Percentiles rank a stretch among this genome's conserved stretches.
Evolutionary conservation across 2,888 invertebrate species (phyloP).

Genomic region (Spilosoma lubricipeda): DNA sequence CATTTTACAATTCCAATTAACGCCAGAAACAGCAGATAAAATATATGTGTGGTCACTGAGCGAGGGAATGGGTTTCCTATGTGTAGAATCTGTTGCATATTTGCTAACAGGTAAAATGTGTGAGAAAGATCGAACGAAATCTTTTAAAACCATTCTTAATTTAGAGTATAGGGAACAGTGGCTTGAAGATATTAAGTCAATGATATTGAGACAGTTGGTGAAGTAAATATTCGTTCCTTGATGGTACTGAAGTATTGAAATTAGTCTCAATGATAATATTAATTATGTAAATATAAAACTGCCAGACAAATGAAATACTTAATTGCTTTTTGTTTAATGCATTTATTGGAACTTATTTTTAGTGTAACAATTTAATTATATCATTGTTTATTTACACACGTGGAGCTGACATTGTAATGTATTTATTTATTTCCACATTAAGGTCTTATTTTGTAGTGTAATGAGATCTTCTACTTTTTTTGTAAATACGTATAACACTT

Average conservation of each 20-base stretch:
- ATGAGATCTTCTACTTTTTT: neutral
- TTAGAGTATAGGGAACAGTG: conserved; percentile 85
- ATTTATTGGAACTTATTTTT: conserved; percentile 16
- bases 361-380: neutral
- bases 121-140: conserved; percentile 73
- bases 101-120: conserved; percentile 83
- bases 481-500: neutral
- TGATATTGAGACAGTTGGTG: conserved; percentile 76
- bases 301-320: conserved; percentile 1
- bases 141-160: conserved; percentile 81
- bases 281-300: conserved; percentile 5
- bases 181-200: conserved; percentile 84
- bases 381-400: neutral
- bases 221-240: conserved; percentile 55
- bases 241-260: neutral
- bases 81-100: conserved; percentile 87
- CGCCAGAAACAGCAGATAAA: conserved; percentile 80
- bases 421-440: neutral
- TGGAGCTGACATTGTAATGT: neutral
- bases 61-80: conserved; percentile 87
- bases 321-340: conserved; percentile 4
- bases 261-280: neutral
- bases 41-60: conserved; percentile 87
- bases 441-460: neutral
- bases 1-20: conserved; percentile 84